phyloP scores from a whole-genome alignment of 2,113 vertebrate genomes.

The Dipodomys ordii region DNA sequence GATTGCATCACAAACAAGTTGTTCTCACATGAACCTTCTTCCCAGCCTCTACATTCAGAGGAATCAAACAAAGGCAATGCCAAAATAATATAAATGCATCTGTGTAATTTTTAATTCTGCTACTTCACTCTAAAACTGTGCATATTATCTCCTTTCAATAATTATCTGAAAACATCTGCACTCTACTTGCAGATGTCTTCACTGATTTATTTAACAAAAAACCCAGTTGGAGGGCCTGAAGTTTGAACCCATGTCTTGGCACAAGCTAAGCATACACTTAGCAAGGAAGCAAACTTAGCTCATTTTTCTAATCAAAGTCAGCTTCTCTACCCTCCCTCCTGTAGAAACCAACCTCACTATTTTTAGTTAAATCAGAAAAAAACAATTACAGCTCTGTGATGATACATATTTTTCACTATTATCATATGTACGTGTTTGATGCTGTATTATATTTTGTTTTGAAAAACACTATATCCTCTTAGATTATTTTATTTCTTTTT shows the following conservation, averaged over 20 bases:
- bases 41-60: neutral
- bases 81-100: neutral
- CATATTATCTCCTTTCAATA: neutral
- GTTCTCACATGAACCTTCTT: neutral
- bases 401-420: neutral
- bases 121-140: neutral
- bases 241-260: too few relatives aligned
- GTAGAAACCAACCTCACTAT: neutral
- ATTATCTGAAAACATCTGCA: neutral
- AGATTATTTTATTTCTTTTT: neutral
- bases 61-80: neutral
- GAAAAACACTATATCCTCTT: neutral
- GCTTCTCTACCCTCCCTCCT: neutral
- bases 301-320: neutral
- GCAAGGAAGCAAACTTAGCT: neutral
- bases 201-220: slow-evolving; percentile 7
- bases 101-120: neutral
- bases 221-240: neutral
- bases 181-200: neutral
- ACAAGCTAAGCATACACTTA: neutral
- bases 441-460: neutral
- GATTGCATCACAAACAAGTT: neutral
- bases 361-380: neutral
- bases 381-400: neutral
- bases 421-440: neutral